Base-by-base conservation (phyloP, 2,797 vertebrate genomes). In the Hozukius guyotensis region DNA sequence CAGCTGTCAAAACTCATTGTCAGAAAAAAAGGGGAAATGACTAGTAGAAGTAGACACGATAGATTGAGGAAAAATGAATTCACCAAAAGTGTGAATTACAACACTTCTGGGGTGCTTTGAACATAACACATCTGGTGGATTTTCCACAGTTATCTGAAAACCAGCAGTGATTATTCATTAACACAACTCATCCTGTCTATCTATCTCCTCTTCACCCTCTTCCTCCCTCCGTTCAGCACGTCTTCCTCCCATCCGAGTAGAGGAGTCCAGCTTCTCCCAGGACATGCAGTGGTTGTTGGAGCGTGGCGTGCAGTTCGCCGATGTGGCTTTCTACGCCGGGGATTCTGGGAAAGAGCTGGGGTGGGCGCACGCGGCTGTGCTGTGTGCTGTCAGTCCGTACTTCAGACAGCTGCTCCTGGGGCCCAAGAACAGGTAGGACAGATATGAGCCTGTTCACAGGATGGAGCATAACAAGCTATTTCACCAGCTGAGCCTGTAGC, bases 371-470 rank as follows among this genome's bases (percentile, higher is more conserved):
- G 97, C 97, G 18, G 92, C 98, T 1, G 96, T 99, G 42, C 96
- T 99, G 55, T 98, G 98, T 53, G 96, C 98, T 0, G 93, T 97
- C 75, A 99, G 98, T 90, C 96, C 97, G 0, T 97, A 99, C 63
- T 99, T 99, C 94, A 96, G 97, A 93, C 95, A 98, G 90, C 96
- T 99, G 34, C 97, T 99, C 31, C 95, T 97, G 89, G 97, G 97
- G 82, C 96, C 95, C 62, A 95, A 96, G 0, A 83, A 87, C 64
- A 94, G 94, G 94, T 95, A 86, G 69, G 87, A 72, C 25, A 53
- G 24, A 56, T 27, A 56, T 59, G 20, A 66, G 42, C 63, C 57
- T 1, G 4, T 56, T 64, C 60, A 31, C 64, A 66, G 34, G 38
- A 56, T 53, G n/a, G 11, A 14, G 61, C 20, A 63, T 64, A 66